Conservation (phyloP, 2,888 invertebrate species). For the Drosophila cyrtoloma region DNA sequence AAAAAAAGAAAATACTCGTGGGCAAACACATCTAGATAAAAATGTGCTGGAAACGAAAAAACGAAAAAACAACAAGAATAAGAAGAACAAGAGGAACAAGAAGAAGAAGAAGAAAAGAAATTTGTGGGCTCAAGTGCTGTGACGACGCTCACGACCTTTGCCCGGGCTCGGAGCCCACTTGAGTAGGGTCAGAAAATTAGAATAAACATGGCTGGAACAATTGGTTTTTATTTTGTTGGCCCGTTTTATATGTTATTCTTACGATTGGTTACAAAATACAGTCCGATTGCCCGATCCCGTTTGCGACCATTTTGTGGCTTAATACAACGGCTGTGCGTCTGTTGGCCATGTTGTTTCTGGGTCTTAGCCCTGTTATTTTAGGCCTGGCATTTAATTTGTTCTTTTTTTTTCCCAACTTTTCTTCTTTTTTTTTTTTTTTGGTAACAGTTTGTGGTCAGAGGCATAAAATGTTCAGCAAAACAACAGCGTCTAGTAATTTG, state of each 20-base stretch:
- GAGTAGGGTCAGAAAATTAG: constrained; percentile 82
- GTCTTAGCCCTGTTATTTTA: constrained; percentile 77
- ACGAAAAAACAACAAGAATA: constrained; percentile 7
- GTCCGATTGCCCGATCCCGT: constrained; percentile 17
- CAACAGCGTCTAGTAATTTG: constrained; percentile 42
- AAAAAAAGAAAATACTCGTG: constrained; percentile 18
- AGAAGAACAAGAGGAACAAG: background rate
- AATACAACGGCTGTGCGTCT: constrained; percentile 28
- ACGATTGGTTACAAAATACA: constrained; percentile 78
- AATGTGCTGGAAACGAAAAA: constrained; percentile 16
- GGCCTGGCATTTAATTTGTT: constrained; percentile 64
- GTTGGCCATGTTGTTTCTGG: constrained; percentile 77
- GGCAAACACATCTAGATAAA: constrained; percentile 63
- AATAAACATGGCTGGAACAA: constrained; percentile 73
- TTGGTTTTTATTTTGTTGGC: constrained; percentile 32
- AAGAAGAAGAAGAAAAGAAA: constrained; percentile 19
- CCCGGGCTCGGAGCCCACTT: constrained; percentile 57
- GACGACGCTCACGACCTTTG: constrained; percentile 77
- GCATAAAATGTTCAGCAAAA: constrained; percentile 33
- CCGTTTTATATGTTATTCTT: constrained; percentile 68
- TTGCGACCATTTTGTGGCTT: constrained; percentile 65
- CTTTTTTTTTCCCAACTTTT: constrained; percentile 20
- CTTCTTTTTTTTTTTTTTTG: constrained; percentile 54
- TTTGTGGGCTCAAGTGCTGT: constrained; percentile 71
- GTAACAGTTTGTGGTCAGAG: constrained; percentile 73